Evolutionary conservation across 2,888 invertebrate species (phyloP).

Genomic region (Ochropacha duplaris): DNA sequence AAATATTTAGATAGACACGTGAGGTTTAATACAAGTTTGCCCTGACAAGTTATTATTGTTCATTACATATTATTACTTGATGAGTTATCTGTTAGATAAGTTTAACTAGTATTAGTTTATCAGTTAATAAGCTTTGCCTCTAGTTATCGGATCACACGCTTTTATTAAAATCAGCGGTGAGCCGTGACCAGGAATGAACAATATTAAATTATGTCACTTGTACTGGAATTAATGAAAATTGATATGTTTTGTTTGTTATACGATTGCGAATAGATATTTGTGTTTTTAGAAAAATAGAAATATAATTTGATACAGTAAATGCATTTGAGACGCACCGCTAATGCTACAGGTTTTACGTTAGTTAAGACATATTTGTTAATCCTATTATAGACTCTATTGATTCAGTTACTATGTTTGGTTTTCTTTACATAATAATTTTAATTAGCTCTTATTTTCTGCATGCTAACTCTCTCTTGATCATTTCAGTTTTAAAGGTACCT

Average conservation of each 20-base stretch:
- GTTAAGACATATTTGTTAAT: too few relatives aligned
- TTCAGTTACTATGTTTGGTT: too few relatives aligned
- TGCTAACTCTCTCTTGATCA: too few relatives aligned
- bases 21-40: not conserved
- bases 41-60: conserved; percentile 31
- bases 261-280: not conserved
- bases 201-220: conserved; percentile 36
- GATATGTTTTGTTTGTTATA: conserved; percentile 16
- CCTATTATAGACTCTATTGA: too few relatives aligned
- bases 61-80: conserved; percentile 45
- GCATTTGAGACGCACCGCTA: not conserved
- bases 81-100: conserved; percentile 31
- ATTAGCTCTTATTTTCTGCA: too few relatives aligned
- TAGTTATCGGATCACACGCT: conserved; percentile 28
- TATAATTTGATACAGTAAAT: not conserved
- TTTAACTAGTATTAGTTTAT: conserved; percentile 33
- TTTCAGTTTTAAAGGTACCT: too few relatives aligned
- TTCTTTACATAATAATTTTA: too few relatives aligned
- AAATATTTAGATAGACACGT: not conserved
- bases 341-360: too few relatives aligned
- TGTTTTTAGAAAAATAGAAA: not conserved
- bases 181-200: conserved; percentile 30
- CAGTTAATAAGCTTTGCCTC: conserved; percentile 37
- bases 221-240: conserved; percentile 37
- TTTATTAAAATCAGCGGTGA: conserved; percentile 46